Evolutionary conservation across 1,140 invertebrate species (phyloP).

Genomic region (Drosophila baimaii): DNA sequence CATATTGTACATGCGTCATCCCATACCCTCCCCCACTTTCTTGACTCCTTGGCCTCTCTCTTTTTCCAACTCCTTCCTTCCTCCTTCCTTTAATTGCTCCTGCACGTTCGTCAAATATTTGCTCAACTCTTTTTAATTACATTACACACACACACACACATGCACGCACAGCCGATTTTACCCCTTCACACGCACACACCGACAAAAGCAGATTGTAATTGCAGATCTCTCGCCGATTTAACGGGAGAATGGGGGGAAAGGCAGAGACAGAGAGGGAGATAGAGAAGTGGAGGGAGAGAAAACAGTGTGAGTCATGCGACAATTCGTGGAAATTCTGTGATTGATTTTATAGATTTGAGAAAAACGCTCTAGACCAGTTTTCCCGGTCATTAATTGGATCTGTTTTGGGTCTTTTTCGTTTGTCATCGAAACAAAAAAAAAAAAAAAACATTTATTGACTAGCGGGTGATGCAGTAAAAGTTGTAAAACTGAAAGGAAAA

Average conservation of each 20-base stretch:
- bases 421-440: conserved; percentile 7
- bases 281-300: conserved; percentile 5
- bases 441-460: conserved; percentile 12
- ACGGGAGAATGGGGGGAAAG: conserved; percentile 13
- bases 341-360: conserved; percentile 48
- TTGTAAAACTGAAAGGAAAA: conserved; percentile 1
- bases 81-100: conserved; percentile 66
- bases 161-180: conserved; percentile 32
- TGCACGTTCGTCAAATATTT: conserved; percentile 84
- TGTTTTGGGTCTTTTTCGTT: conserved; percentile 14
- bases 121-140: conserved; percentile 82
- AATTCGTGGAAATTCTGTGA: conserved; percentile 43
- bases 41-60: conserved; percentile 21
- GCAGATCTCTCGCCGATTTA: conserved; percentile 39
- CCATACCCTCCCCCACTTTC: conserved; percentile 40
- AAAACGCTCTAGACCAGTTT: conserved; percentile 29
- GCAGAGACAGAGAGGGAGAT: background rate
- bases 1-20: conserved; percentile 63
- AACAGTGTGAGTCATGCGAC: conserved; percentile 35
- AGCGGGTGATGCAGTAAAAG: conserved; percentile 6
- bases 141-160: conserved; percentile 51
- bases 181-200: conserved; percentile 44
- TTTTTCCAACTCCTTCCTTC: conserved; percentile 24
- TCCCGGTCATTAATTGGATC: conserved; percentile 21
- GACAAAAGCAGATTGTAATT: conserved; percentile 42